Base-by-base conservation (phyloP, 2,888 invertebrate species). In the Prionchulus punctatus region DNA sequence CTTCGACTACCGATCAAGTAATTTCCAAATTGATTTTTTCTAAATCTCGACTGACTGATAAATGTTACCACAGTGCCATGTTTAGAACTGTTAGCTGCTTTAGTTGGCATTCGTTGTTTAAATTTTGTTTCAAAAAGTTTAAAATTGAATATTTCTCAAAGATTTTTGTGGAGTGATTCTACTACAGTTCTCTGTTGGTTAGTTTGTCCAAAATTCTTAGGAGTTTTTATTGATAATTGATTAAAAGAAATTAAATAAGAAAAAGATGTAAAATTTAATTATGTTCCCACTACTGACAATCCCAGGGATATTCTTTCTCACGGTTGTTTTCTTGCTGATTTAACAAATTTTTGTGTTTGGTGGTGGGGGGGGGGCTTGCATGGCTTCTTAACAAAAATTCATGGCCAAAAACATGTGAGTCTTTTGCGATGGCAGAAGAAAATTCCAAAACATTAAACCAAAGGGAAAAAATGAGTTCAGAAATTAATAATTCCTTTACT, bases 111-210 rank as follows among this genome's bases (percentile, higher is more conserved):
- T 1, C 15, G 50, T 36, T 26, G 18, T 2, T 23, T 43, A 3
- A 26, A 25, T 1, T 56, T 56, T 31, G 52, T 52, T 7, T 2
- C 23, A 28, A 15, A n/a, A 27, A 4, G 31, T 4, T 18, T 45
- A 2, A 12, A n/a, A 12, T 2, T 25, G 2, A 18, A 26, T 52
- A 36, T 52, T 36, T n/a, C 3, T 2, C 21, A 2, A 7, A 12
- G 12, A 28, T 50, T 12, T 26, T 3, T 50, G 2, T 55, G 26
- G 30, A 30, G 50, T 4, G 55, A 55, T 23, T 51, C 50, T 1
- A 21, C 49, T 23, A 28, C n/a, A n/a, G 50, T 25, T 7, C 50
- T 55, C 26, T 21, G 23, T 7, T 55, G 55, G 55, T 28, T 51
- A 2, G 7, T 2, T 2, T 28, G 4, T 2, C 18, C 2, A 2